Evolutionary conservation across 2,888 invertebrate species (phyloP), one percentile per base, ranked within the genome.

Genomic region (Opisthograptis luteolata): DNA sequence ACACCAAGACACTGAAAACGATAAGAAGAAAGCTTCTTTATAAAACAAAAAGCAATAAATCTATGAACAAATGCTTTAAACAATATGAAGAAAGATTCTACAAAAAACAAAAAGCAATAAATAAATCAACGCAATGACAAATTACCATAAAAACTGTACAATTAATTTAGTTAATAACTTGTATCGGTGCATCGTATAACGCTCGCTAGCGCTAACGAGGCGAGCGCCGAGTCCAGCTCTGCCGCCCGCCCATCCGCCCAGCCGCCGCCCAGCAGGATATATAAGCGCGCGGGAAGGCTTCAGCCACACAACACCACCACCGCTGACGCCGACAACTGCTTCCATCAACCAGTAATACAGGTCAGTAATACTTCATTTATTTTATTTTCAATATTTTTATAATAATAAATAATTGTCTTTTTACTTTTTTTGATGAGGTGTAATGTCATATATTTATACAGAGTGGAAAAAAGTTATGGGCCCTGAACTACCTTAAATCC

Each of bases 231-330:
- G 49, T 31, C 24, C 34, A 34, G 36, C 41, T 20, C 36, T 9
- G 8, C 36, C 24, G 32, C 27, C 25, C 30, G 19, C 42, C 70
- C 66, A 69, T 67, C 62, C 67, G 57, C 52, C 63, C 60, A 58
- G 63, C 63, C 56, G 63, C 63, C 56, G 58, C 52, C 67, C 40
- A 42, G 69, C 70, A 54, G 63, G 62, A 75, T 87, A 87, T 87
- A 87, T 75, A 87, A 83, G 79, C 73, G 50, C 59, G 64, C 62
- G 49, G 60, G 50, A 55, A 62, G 62, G 55, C 64, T 62, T 56
- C 67, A 58, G 61, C 76, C 76, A 68, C 84, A 86, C 73, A 80
- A 69, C 81, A 76, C 62, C 64, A 68, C 77, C 68, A 68, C 67
- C 79, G 73, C 68, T 74, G 73, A 56, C 68, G 56, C 68, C 55